Evolutionary conservation across 2,113 vertebrate species (phyloP), one percentile per base, ranked within the genome.

Genomic region (Perccottus glenii): DNA sequence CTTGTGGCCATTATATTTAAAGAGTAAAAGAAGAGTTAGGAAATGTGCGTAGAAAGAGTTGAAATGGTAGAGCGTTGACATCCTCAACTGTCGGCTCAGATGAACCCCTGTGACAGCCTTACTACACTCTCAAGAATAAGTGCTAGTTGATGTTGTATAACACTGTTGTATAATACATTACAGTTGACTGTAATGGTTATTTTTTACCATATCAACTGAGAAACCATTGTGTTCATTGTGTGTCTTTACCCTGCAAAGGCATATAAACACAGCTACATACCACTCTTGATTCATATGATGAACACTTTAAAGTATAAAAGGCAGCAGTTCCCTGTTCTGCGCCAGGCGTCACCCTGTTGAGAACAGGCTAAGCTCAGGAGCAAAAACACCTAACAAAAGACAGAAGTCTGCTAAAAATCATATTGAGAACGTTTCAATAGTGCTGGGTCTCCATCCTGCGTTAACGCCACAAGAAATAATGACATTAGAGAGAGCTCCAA

Each of bases 381-480:
- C 56, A 44, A 64, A 78, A 66, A 80, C 73, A 78, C 58, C 72
- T 73, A 67, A 77, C 58, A 4, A 75, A 48, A 73, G 73, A 70
- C 72, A 70, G 80, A 78, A 73, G 77, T 64, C 70, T 67, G 66
- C 75, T 73, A 68, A 81, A 72, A 61, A 64, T 79, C 70, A 67
- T 73, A 78, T 72, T 45, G 67, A 53, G 68, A 82, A 43, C 44
- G 64, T 77, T 65, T 78, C 49, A 9, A 38, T 44, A 36, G 44
- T 70, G 60, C 63, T 19, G 60, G 70, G 67, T 33, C 42, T 72
- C 53, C 53, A 47, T 60, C 44, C 58, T 1, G 44, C 35, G 52
- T 68, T 60, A 68, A 53, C 52, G 0, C 78, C 19, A 42, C 58
- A 66, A 5, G 64, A 15, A 57, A n/a, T n/a, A n/a, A 27, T 27